A percentile compares a stretch with the other conserved stretches of the same genome.
phyloP scores from a whole-genome alignment of 2,888 invertebrate species.

The Troides oblongomaculatus region DNA sequence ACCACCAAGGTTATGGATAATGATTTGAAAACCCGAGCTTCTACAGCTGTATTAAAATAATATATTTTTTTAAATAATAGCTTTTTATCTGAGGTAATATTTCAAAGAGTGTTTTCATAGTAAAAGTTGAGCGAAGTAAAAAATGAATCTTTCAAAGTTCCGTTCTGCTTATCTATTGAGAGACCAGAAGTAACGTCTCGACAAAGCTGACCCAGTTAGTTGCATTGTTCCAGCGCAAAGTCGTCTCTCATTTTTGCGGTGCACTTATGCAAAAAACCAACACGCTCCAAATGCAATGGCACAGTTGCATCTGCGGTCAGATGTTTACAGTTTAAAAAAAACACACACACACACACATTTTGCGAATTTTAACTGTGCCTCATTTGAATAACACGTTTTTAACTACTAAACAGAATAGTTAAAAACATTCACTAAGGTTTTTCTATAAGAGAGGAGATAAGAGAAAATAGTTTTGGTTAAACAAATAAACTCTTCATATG shows the following conservation, averaged over 20 bases:
- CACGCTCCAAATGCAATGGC: constrained; percentile 42
- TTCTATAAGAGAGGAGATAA: too few species aligned
- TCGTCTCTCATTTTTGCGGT: constrained; percentile 46
- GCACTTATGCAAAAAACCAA: constrained; percentile 51
- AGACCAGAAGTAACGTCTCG: constrained; percentile 4
- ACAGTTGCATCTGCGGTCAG: constrained; percentile 27
- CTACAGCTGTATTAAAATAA: too few species aligned
- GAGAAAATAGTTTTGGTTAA: too few species aligned
- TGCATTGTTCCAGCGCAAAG: constrained; percentile 34
- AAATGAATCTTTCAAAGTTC: constrained; percentile 6
- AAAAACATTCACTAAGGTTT: too few species aligned
- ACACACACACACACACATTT: neutral
- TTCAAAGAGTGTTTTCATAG: neutral
- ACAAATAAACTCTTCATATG: too few species aligned
- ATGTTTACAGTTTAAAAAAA: constrained; percentile 17
- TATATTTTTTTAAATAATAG: too few species aligned
- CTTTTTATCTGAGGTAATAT: too few species aligned
- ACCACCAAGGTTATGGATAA: too few species aligned
- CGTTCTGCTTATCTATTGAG: constrained; percentile 11
- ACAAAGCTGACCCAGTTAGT: constrained; percentile 42
- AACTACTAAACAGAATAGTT: too few species aligned
- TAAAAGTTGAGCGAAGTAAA: neutral
- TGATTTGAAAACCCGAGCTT: too few species aligned
- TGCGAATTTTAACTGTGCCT: constrained; percentile 3
- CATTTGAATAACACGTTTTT: neutral